These are phyloP conservation scores for Gallinago stenura DNA, from an alignment of 2,797 vertebrate species.

Conservation along the genomic window DNA sequence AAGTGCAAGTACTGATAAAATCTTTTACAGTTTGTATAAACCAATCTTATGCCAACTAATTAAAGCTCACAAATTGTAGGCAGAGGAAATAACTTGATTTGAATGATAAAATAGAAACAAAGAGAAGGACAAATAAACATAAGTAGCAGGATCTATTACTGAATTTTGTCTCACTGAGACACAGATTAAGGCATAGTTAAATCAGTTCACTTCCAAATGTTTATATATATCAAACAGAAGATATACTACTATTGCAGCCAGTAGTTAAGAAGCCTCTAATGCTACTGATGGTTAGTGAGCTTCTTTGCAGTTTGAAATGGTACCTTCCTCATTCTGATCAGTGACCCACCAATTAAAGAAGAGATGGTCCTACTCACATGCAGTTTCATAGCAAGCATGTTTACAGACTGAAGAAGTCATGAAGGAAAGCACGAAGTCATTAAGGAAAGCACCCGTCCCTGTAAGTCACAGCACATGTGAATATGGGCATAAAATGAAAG, in stretches of 20 bases:
- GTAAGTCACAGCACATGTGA: neutral
- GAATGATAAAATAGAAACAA: slow-evolving; percentile 20
- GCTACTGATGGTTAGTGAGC: neutral
- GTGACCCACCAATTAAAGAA: neutral
- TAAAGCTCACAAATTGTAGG: neutral
- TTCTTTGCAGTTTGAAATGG: neutral
- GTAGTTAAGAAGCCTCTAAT: neutral
- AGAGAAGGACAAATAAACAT: neutral
- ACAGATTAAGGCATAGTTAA: neutral
- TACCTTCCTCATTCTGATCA: neutral
- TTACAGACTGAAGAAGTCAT: neutral
- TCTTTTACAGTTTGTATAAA: neutral
- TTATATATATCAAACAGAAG: neutral
- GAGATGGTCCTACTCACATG: neutral
- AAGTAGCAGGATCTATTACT: neutral
- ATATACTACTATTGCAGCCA: neutral
- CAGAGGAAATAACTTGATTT: slow-evolving; percentile 25
- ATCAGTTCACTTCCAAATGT: neutral
- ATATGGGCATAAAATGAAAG: neutral
- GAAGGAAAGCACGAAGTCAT: neutral
- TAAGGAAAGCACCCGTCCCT: neutral
- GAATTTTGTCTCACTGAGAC: neutral
- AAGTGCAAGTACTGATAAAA: slow-evolving; percentile 30
- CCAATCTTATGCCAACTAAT: slow-evolving; percentile 10
- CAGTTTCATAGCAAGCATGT: neutral